Evolutionary conservation across 2,797 vertebrate genomes (phyloP).

Genomic region (Mormyrus hasselquistii): DNA sequence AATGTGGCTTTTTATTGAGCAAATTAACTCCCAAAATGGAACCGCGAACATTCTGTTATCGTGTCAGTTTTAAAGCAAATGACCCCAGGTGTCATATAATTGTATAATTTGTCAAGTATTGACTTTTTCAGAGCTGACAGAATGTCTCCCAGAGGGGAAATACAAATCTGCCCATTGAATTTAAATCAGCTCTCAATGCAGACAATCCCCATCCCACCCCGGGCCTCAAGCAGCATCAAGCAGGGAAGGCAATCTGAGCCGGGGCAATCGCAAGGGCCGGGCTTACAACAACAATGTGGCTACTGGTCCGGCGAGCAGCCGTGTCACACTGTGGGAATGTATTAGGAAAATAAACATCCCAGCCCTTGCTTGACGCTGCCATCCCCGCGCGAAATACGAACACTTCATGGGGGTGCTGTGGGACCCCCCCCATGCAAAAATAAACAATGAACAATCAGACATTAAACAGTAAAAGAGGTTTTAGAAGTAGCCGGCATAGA

Average conservation of each 20-base stretch:
- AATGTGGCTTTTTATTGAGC: neutral
- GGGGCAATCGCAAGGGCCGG: neutral
- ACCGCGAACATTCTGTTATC: neutral
- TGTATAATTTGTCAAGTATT: neutral
- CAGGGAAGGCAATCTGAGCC: neutral
- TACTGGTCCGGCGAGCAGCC: neutral
- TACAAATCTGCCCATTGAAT: neutral
- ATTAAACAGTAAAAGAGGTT: neutral
- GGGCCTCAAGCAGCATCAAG: neutral
- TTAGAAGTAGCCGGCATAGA: neutral
- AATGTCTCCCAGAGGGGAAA: conserved; percentile 1
- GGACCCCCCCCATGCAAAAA: neutral
- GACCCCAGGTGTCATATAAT: neutral
- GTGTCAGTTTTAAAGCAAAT: neutral
- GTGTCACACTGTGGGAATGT: neutral
- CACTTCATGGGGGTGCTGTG: neutral
- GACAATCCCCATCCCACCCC: neutral
- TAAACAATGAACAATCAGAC: conserved; percentile 14
- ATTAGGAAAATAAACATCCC: conserved; percentile 4
- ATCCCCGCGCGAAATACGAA: neutral
- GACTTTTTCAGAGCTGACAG: neutral
- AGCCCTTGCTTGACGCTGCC: neutral
- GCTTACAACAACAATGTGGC: neutral
- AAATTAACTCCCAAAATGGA: neutral
- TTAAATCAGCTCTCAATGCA: conserved; percentile 7